A percentile compares a stretch with the other conserved stretches of the same genome.
Evolutionary conservation across 64 coral and sea anemone genomes (phyloP).

Genomic region (Hydrozoanthus tunicans): DNA sequence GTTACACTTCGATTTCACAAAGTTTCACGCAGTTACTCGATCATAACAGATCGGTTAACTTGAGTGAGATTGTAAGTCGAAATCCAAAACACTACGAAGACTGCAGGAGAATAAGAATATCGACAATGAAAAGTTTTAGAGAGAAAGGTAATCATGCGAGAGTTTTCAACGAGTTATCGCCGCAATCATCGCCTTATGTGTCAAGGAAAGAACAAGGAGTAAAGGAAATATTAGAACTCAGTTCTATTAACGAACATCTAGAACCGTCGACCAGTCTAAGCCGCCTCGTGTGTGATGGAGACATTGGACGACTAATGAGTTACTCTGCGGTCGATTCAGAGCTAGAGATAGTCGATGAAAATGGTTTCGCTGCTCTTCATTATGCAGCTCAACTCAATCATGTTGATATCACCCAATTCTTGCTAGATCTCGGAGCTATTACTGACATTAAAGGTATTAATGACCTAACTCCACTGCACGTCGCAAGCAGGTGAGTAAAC

Average conservation of each 20-base stretch:
- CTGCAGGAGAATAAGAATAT: neutral
- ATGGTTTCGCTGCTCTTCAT: conserved; percentile 9
- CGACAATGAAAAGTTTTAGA: neutral
- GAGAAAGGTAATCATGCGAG: neutral
- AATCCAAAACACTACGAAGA: no score
- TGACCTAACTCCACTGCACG: conserved; percentile 28
- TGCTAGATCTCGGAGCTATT: conserved; percentile 32
- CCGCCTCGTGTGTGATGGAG: conserved; percentile 17
- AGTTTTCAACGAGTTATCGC: neutral
- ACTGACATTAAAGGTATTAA: neutral
- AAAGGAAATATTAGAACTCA: neutral
- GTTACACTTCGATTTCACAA: no score
- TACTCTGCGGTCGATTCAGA: conserved; percentile 12
- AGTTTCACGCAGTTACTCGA: no score
- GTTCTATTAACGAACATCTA: neutral
- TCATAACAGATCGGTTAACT: no score
- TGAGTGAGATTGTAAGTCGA: no score
- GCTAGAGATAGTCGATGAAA: conserved; percentile 14
- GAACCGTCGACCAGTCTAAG: neutral
- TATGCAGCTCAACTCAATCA: conserved; percentile 40
- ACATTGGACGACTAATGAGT: neutral
- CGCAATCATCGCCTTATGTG: neutral
- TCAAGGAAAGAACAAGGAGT: neutral
- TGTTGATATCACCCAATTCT: conserved; percentile 2
- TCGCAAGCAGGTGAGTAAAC: conserved; percentile 38